Evolutionary conservation across 2,113 vertebrate genomes (phyloP), one percentile per base, ranked within the genome.

Genomic region (Dipodomys spectabilis): DNA sequence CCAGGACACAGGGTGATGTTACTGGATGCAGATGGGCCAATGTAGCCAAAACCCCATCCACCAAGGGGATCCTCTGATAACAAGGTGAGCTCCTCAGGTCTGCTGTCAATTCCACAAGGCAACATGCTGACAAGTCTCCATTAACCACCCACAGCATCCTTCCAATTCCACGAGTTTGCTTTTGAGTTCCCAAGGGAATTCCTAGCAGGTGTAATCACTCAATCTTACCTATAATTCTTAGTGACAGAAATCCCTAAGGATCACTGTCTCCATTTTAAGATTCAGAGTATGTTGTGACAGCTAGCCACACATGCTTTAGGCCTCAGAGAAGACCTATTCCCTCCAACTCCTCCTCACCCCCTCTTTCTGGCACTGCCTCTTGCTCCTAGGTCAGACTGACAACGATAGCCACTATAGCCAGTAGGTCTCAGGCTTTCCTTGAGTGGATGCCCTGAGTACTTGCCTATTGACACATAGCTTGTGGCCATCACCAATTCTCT

Each of bases 171-270:
- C 12, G 23, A 35, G 28, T 81, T 57, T 15, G 19, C 32, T 90
- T 65, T 68, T 44, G 49, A 30, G 18, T 12, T 80, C 86, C 39
- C 30, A 12, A 69, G 20, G 62, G 44, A 53, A 82, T 68, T 28
- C 16, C 65, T 73, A 57, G 44, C 39, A n/a, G 16, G 83, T 71
- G 32, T 88, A 60, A 39, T 13, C 85, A 86, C 86, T 87, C 68
- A 95, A 81, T 80, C 0, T 0, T 23, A 77, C 91, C 57, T 79
- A 88, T 2, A 1, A 45, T 88, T 91, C 94, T n/a, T 44, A 79
- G 2, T 95, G 73, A 62, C 27, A 64, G 86, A 83, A 83, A 92
- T 69, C 15, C 19, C 89, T 87, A 45, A 49, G 87, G 90, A 11
- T 53, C 53, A 57, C 1, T 25, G 62, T 75, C 78, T 92, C 85